Evolutionary conservation across 2,113 vertebrate species (phyloP).

Genomic region (Dissostichus mawsoni): DNA sequence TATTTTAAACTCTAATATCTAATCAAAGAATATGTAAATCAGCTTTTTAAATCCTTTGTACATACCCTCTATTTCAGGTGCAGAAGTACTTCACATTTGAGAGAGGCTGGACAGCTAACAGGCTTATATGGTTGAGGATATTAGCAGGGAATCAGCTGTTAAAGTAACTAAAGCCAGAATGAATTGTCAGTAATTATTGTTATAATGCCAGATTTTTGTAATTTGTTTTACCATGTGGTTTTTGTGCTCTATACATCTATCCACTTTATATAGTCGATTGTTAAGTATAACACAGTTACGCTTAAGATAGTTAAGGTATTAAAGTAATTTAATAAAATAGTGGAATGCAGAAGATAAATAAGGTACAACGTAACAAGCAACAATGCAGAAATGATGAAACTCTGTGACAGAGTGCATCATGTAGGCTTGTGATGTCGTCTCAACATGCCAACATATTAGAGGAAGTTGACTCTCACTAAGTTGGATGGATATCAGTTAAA

Average conservation of each 20-base stretch:
- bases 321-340: not conserved
- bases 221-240: not conserved
- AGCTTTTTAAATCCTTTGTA: not conserved
- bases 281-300: not conserved
- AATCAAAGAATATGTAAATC: not conserved
- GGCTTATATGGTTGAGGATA: constrained; percentile 38
- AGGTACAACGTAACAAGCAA: not conserved
- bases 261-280: not conserved
- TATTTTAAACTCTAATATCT: not conserved
- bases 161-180: constrained; percentile 4
- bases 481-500: not conserved
- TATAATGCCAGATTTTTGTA: not conserved
- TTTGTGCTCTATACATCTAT: not conserved
- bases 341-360: not conserved
- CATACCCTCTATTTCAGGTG: not conserved
- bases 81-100: constrained; percentile 8
- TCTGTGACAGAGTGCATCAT: not conserved
- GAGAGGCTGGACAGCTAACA: constrained; percentile 5
- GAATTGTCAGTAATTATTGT: not conserved
- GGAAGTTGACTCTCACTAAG: not conserved
- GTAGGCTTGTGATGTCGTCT: too few relatives aligned
- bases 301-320: too few relatives aligned
- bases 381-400: not conserved
- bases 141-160: constrained; percentile 47
- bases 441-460: not conserved